Evolutionary conservation across 2,888 invertebrate genomes (phyloP).

Genomic region (Cylloceria caligata): DNA sequence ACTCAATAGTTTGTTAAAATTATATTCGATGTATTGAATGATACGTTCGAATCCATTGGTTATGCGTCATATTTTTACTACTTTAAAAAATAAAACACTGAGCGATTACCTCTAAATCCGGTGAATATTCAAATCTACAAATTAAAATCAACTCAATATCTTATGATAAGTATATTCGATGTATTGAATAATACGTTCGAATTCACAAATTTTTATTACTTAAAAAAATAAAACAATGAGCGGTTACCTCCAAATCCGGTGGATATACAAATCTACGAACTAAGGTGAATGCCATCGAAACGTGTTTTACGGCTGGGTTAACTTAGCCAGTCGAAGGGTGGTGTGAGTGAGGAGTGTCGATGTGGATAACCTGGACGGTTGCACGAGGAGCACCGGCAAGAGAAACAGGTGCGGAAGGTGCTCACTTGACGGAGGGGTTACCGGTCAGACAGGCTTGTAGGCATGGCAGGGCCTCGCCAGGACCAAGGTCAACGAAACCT

Average conservation of each 20-base stretch:
- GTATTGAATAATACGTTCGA: too few relatives aligned
- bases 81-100: too few relatives aligned
- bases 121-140: too few relatives aligned
- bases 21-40: too few relatives aligned
- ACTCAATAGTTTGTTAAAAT: too few relatives aligned
- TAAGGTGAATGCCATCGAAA: constrained; percentile 71
- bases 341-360: constrained; percentile 55
- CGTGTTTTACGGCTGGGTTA: constrained; percentile 76
- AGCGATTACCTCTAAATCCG: too few relatives aligned
- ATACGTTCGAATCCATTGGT: too few relatives aligned
- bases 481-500: constrained; percentile 80
- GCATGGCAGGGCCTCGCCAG: constrained; percentile 71
- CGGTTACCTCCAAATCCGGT: constrained; percentile 30
- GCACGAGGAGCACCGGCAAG: constrained; percentile 6
- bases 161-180: too few relatives aligned
- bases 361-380: constrained; percentile 21
- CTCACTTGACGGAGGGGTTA: constrained; percentile 59
- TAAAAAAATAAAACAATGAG: background rate
- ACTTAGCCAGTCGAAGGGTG: constrained; percentile 67
- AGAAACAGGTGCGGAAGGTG: constrained; percentile 64
- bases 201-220: background rate
- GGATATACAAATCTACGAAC: constrained; percentile 12
- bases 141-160: too few relatives aligned
- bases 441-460: constrained; percentile 58
- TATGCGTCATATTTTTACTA: too few relatives aligned